Percentiles rank a stretch among this genome's conserved stretches.
Evolutionary conservation across 2,888 invertebrate genomes (phyloP).

Genomic region (Sinhomidia bicolor): DNA sequence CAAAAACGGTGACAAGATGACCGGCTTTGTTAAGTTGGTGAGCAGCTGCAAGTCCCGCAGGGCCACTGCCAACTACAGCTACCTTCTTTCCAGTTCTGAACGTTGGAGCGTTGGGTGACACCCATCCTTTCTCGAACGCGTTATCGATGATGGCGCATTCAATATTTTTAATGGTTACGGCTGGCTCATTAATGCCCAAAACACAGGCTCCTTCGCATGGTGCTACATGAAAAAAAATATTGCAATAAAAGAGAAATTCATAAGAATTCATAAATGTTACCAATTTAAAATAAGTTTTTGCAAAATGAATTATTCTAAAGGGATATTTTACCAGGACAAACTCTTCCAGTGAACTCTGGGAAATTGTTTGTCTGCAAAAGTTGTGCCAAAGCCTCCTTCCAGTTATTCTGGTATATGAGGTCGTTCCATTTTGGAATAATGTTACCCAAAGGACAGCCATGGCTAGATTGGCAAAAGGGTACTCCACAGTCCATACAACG

Average conservation of each 20-base stretch:
- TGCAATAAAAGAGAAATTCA: not conserved
- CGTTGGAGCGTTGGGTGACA: slow-evolving; percentile 89
- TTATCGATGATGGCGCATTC: slow-evolving; percentile 99
- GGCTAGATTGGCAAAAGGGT: slow-evolving; percentile 97
- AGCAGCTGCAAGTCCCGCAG: slow-evolving; percentile 97
- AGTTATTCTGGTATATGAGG: slow-evolving; percentile 95
- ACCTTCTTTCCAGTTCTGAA: slow-evolving; percentile 89
- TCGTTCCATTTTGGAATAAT: slow-evolving; percentile 99
- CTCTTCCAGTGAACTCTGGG: slow-evolving; percentile 98
- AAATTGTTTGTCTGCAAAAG: slow-evolving; percentile 99
- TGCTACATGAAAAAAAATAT: slow-evolving; percentile 85
- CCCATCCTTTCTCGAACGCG: slow-evolving; percentile 98
- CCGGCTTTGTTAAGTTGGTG: slow-evolving; percentile 98
- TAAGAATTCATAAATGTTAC: not conserved
- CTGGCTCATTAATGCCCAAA: slow-evolving; percentile 95
- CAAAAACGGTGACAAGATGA: slow-evolving; percentile 97
- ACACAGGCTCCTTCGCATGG: slow-evolving; percentile 99
- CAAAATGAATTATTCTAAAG: slow-evolving; percentile 78
- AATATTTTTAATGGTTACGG: slow-evolving; percentile 99
- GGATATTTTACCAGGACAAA: slow-evolving; percentile 85
- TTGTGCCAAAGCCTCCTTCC: slow-evolving; percentile 96
- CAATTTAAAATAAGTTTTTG: not conserved
- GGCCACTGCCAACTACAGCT: slow-evolving; percentile 96
- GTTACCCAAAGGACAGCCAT: slow-evolving; percentile 98
- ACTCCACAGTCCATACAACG: slow-evolving; percentile 97